Evolutionary conservation across 2,797 vertebrate genomes (phyloP), one percentile per base, ranked within the genome.

Genomic region (Poeciliopsis infans): DNA sequence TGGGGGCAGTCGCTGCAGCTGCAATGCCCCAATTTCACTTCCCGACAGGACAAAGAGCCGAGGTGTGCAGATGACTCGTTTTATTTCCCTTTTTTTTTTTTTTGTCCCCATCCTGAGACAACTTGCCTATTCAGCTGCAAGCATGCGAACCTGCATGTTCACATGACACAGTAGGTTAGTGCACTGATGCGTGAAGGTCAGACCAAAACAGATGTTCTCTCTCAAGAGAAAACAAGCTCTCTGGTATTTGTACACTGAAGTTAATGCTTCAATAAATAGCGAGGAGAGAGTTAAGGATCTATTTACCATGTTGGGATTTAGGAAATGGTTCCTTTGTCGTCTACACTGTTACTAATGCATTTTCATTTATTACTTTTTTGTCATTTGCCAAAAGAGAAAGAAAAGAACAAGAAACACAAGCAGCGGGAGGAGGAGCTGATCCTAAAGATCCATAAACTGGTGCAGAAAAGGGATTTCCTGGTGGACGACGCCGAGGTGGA

Each of bases 401-500:
- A 97, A 18, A 99, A 99, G 92, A 97, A 83, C 15, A 97, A 96
- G 90, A 94, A 96, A 82, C 96, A 98, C 86, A 96, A 93, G 86
- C 97, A 98, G 93, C 94, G 93, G 82, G 98, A 99, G 74, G 98
- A 99, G 43, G 97, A 98, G 82, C 87, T 99, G 73, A 98, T 99
- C 90, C 97, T 97, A 93, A 98, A 98, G 95, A 98, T 99, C 86
- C 98, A 99, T 80, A 97, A 97, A 81, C 93, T 99, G 93, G 98
- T 99, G 82, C 97, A 99, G 92, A 98, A 99, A 94, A 97, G 98
- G 88, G 98, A 99, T 88, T 99, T 99, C 92, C 96, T 99, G 87
- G 98, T 99, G 45, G 98, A 99, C 0, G 98, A 99, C 0, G 98
- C 98, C 0, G 98, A 99, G 86, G 98, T 99, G 76, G 98, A 99